Evolutionary conservation across 2,113 vertebrate genomes (phyloP), one percentile per base, ranked within the genome.

Genomic region (Ariopsis seemanni): DNA sequence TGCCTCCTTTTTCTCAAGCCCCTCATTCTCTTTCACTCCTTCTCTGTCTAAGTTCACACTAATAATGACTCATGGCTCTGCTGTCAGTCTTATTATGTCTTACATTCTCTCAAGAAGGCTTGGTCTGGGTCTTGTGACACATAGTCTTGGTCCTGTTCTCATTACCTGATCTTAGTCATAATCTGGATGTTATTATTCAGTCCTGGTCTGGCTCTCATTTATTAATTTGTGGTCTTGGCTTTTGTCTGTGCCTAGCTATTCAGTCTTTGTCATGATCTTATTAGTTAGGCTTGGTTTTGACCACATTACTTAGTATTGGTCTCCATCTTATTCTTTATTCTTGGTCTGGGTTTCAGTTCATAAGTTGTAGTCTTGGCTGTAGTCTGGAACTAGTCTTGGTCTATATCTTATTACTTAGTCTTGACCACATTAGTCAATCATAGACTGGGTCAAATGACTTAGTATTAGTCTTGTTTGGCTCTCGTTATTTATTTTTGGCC

Each of bases 1-100:
- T 27, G 94, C 93, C 93, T 91, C 94, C 42, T 94, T 94, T 95
- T 92, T 94, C 92, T 93, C 91, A 91, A 90, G 89, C 84, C 90
- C 85, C 83, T 85, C 34, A 50, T 75, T 85, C 50, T 48, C 71
- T 80, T 34, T 63, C 22, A 63, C 62, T 25, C 7, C 25, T 63
- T 10, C 62, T 25, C 62, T 63, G 3, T 63, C 62, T 63, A 25
- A 2, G 22, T 63, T 65, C 25, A 11, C 63, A 65, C 9, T 65
- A 12, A 27, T 65, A 65, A 65, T n/a, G 63, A 65, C 10, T 65
- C 25, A 27, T 65, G 63, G 63, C 27, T 27, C 63, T n/a, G 25
- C 63, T 65, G 25, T 65, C n/a, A 65, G 63, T 65, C 63, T 27
- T 12, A 62, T 22, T 62, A 63, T 25, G 62, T 63, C 60, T 22